A percentile compares a stretch with the other conserved stretches of the same genome.
Evolutionary conservation across 2,888 invertebrate species (phyloP).

Genomic region (Ptilodon capucinus): DNA sequence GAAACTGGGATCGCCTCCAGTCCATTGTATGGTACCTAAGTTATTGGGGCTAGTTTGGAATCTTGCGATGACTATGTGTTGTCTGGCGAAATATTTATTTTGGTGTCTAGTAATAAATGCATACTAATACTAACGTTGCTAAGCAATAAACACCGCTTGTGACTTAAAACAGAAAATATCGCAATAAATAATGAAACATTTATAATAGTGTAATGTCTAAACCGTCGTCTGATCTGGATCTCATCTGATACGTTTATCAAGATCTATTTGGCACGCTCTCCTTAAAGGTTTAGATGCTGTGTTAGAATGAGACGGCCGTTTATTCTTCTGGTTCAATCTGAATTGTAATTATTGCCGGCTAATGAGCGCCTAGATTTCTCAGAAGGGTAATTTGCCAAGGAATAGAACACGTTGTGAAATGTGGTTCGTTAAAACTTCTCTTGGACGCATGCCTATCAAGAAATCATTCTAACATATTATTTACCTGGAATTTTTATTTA

Average conservation of each 20-base stretch:
- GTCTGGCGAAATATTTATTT: too few relatives aligned
- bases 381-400: conserved; percentile 54
- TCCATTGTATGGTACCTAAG: too few relatives aligned
- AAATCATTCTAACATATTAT: too few relatives aligned
- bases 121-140: conserved; percentile 4
- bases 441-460: not conserved
- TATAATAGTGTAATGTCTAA: conserved; percentile 65
- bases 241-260: conserved; percentile 67
- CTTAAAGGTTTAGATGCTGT: conserved; percentile 30
- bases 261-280: conserved; percentile 64
- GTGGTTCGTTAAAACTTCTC: conserved; percentile 18
- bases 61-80: too few relatives aligned
- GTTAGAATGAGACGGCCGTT: conserved; percentile 48
- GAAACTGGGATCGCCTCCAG: too few relatives aligned
- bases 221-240: conserved; percentile 65
- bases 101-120: conserved; percentile 32
- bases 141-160: conserved; percentile 48
- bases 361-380: conserved; percentile 58
- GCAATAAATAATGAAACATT: conserved; percentile 67
- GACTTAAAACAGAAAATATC: conserved; percentile 45
- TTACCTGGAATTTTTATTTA: too few relatives aligned
- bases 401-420: conserved; percentile 43
- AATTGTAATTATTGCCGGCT: conserved; percentile 63
- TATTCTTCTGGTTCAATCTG: conserved; percentile 52
- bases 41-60: too few relatives aligned